Base-by-base conservation (phyloP, 2,888 invertebrate species). In the Notocelia uddmanniana region DNA sequence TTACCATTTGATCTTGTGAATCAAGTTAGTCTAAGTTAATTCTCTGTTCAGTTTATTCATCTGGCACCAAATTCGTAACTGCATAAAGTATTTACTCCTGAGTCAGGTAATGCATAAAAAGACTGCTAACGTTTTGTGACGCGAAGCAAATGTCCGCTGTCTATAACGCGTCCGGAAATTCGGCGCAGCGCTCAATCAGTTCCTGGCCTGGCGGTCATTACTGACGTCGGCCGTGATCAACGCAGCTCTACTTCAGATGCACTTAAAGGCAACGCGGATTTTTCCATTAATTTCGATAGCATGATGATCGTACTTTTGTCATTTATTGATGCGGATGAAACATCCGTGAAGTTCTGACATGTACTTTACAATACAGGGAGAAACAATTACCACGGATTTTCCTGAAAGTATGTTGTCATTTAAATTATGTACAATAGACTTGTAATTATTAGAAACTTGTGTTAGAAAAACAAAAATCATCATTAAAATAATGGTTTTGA, bases 181-280 rank as follows among this genome's bases (percentile, higher is more conserved):
- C 74, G 77, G 77, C 76, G 76, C 77, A 76, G 75, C 78, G 75
- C 76, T 78, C 82, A 81, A 80, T 85, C 78, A 82, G 84, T 83
- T 81, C 81, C 78, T 77, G 79, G 74, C 81, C 78, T 77, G 79
- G 74, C 77, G 37, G 23, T 86, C 85, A 89, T 90, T 89, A 89
- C 87, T 87, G 86, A 84, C 85, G 85, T 81, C 81, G 90, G 89
- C 89, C 82, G 87, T 89, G 90, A 90, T 88, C 83, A 89, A 90
- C 90, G 89, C 81, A 74, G 73, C 79, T 77, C 80, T 78, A 70
- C 76, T 76, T 78, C 79, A 83, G 83, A 83, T 86, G 83, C 82
- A 80, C 78, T 63, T 69, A 57, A 45, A 57, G 11, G 57, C 13
- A 34, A 21, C 11, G 41, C 41, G 41, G 41, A 41, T 41, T 41